Evolutionary conservation across 2,888 invertebrate species (phyloP), one percentile per base, ranked within the genome.

Genomic region (Alloscopus bannaensis): DNA sequence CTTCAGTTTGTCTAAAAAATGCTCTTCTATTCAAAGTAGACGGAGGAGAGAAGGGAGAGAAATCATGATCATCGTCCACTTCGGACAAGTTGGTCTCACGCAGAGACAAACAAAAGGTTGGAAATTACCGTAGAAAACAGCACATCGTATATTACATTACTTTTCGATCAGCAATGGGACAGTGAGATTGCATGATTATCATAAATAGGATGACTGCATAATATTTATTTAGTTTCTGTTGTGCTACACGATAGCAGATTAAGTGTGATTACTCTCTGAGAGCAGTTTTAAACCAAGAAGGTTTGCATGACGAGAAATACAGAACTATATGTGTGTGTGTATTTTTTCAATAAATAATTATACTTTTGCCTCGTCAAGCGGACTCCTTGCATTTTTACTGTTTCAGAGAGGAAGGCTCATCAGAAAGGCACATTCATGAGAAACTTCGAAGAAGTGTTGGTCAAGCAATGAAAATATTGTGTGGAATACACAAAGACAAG

Each of bases 331-430:
- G 6, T 40, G 40, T 57, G 55, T 24, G 42, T 55, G 24, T 42
- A n/a, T 57, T 26, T 69, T 71, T 70, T 71, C 71, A 62, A 50
- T 62, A 62, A 31, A 71, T 71, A 71, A 71, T 71, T 50, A 60
- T 50, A 60, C 24, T 24, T 50, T 40, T 50, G 47, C n/a, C n/a
- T n/a, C n/a, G n/a, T n/a, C n/a, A n/a, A n/a, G n/a, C n/a, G n/a
- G n/a, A n/a, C n/a, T n/a, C n/a, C n/a, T n/a, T n/a, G n/a, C n/a
- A n/a, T n/a, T n/a, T n/a, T n/a, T n/a, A n/a, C n/a, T n/a, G n/a
- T n/a, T n/a, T n/a, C n/a, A n/a, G n/a, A n/a, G n/a, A n/a, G n/a
- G n/a, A n/a, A n/a, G n/a, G n/a, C n/a, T n/a, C n/a, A n/a, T n/a
- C n/a, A n/a, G n/a, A n/a, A n/a, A n/a, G n/a, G n/a, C n/a, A n/a